Conservation (phyloP, 2,888 invertebrate genomes). For the Apamea epomidion region DNA sequence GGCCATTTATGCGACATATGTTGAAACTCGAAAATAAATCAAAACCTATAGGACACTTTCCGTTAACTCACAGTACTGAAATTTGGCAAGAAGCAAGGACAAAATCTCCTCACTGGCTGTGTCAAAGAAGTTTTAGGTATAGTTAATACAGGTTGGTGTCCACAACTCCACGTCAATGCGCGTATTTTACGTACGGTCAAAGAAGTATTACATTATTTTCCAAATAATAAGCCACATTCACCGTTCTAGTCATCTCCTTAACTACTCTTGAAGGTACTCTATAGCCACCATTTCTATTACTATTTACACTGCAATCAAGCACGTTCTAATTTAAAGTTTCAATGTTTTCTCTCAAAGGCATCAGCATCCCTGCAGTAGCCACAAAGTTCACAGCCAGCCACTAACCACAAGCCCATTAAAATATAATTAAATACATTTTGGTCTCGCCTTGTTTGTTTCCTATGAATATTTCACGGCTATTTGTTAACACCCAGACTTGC, state of each 20-base stretch:
- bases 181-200: no score
- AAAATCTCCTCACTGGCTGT: not conserved
- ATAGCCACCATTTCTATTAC: not conserved
- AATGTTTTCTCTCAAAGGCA: slow-evolving; percentile 8
- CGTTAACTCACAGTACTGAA: not conserved
- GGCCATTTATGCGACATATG: not conserved
- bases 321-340: not conserved
- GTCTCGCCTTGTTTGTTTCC: slow-evolving; percentile 54
- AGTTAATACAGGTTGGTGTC: no score
- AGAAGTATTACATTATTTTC: not conserved
- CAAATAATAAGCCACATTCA: not conserved
- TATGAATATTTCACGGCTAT: slow-evolving; percentile 72
- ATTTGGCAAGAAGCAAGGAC: not conserved
- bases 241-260: not conserved
- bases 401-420: slow-evolving; percentile 53
- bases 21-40: not conserved
- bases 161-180: no score
- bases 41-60: no score
- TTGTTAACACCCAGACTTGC: slow-evolving; percentile 65
- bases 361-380: not conserved
- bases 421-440: slow-evolving; percentile 63
- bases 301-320: not conserved
- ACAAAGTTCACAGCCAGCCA: slow-evolving; percentile 12
- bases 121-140: not conserved
- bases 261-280: not conserved